Base-by-base conservation (phyloP, 1,140 invertebrate species). In the Laupala kohalensis region DNA sequence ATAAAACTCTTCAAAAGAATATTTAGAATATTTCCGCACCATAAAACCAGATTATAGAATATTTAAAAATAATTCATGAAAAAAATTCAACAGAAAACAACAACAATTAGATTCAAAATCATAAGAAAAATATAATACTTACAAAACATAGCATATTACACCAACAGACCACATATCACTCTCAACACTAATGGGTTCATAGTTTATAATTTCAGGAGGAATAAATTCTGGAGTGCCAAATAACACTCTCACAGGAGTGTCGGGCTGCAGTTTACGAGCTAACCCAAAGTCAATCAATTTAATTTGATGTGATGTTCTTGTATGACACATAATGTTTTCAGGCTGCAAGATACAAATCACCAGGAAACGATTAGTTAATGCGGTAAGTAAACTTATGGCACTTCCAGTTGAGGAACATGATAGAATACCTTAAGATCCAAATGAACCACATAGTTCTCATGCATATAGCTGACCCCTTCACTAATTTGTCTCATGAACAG, bases 101-200 rank as follows among this genome's bases (percentile, higher is more conserved):
- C 19, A 2, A 53, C 9, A 19, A 53, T 53, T 53, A 13, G n/a
- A 53, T 2, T 53, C 4, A 4, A 2, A 13, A 13, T 53, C 4
- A 53, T 53, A 53, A 53, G 19, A 53, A 13, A 53, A 9, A 53
- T 13, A 53, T 65, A 65, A 65, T 63, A 87, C 93, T 92, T 84
- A 96, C 93, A 97, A 81, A 70, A 96, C 90, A 78, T 97, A 97
- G 78, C 93, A 95, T 71, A 97, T 93, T 63, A 97, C 94, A 25
- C 95, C 95, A 13, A 97, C 84, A 72, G 89, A 91, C 95, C 95
- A 98, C 92, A 97, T 96, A 77, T 97, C 95, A 3, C 92, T 92
- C 37, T 90, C 85, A 23, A 89, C 87, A 29, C 90, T 88, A 53
- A 97, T 91, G 2, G 89, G 89, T 77, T 97, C 94, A 79, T 94